Evolutionary conservation across 2,888 invertebrate genomes (phyloP).

Genomic region (Phasia obesa): DNA sequence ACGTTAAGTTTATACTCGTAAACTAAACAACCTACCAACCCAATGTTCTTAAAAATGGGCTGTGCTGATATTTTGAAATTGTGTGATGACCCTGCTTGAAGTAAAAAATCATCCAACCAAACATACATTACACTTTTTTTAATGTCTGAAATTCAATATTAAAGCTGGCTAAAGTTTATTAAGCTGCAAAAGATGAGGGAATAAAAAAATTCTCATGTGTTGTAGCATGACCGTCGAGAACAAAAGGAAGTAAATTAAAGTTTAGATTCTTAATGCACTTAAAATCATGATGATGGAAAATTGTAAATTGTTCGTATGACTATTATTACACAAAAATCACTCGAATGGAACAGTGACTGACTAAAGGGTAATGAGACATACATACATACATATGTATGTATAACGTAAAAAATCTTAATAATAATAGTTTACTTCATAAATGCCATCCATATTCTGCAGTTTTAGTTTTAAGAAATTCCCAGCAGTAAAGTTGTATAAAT

Average conservation of each 20-base stretch:
- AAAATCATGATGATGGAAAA: constrained; percentile 49
- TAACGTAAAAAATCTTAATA: constrained; percentile 14
- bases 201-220: constrained; percentile 59
- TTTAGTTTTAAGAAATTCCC: not conserved
- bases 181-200: constrained; percentile 41
- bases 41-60: constrained; percentile 39
- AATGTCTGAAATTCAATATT: constrained; percentile 47
- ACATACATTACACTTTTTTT: not conserved
- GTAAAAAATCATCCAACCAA: constrained; percentile 35
- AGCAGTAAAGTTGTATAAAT: not conserved
- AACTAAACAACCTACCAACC: constrained; percentile 27
- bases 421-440: constrained; percentile 5
- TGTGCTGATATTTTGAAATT: constrained; percentile 54
- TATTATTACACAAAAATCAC: constrained; percentile 51
- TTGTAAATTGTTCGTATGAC: constrained; percentile 11
- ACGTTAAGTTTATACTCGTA: constrained; percentile 9
- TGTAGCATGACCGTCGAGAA: constrained; percentile 49
- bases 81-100: constrained; percentile 39
- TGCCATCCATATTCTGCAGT: not conserved
- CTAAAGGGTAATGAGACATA: constrained; percentile 46
- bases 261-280: constrained; percentile 52
- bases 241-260: constrained; percentile 66
- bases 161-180: constrained; percentile 56
- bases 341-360: constrained; percentile 59
- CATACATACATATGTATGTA: too few relatives aligned